Evolutionary conservation across 2,888 invertebrate species (phyloP).

Genomic region (Phortica okadai): DNA sequence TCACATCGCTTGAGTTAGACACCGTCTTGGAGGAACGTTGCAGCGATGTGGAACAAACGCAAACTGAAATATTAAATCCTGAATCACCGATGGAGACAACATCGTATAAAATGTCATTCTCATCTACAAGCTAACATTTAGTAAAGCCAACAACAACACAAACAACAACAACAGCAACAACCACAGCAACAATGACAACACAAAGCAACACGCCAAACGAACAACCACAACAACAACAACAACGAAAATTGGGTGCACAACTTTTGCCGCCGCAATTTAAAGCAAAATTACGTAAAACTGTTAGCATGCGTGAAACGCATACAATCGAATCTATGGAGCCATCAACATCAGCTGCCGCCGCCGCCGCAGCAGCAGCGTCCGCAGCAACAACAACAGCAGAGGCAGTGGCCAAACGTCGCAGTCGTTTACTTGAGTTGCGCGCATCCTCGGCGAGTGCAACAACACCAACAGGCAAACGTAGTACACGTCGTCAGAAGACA

Average conservation of each 20-base stretch:
- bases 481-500: not conserved
- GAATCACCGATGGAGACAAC: conserved; percentile 75
- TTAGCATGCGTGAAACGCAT: conserved; percentile 56
- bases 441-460: conserved; percentile 32
- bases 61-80: conserved; percentile 75
- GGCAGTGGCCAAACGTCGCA: conserved; percentile 60
- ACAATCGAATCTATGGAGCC: not conserved
- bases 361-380: not conserved
- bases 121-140: conserved; percentile 71
- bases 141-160: conserved; percentile 46
- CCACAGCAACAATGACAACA: conserved; percentile 27
- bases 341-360: not conserved
- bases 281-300: conserved; percentile 58
- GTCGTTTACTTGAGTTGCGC: conserved; percentile 59
- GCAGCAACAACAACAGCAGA: conserved; percentile 26
- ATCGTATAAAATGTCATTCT: conserved; percentile 71
- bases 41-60: conserved; percentile 86
- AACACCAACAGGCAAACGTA: conserved; percentile 44
- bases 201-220: not conserved
- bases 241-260: not conserved
- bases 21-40: conserved; percentile 91
- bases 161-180: conserved; percentile 43
- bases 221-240: conserved; percentile 17
- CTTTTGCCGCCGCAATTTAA: conserved; percentile 38
- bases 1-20: conserved; percentile 87